Evolutionary conservation across 2,888 invertebrate species (phyloP).

Genomic region (Amiota minor): DNA sequence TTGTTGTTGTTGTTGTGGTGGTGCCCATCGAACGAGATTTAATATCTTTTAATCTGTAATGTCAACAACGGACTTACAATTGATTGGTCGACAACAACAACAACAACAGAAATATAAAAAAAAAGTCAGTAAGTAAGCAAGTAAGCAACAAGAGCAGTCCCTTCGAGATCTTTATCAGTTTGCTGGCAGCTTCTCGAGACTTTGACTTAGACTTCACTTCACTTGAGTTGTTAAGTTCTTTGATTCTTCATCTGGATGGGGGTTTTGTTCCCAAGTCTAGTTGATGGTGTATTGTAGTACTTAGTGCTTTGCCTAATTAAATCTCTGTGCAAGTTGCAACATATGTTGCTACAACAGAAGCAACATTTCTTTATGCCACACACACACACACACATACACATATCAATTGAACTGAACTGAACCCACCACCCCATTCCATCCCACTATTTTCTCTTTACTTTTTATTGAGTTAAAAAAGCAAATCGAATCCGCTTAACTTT

Average conservation of each 20-base stretch:
- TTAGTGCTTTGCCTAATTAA: constrained; percentile 4
- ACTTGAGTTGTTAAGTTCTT: no score
- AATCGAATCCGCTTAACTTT: constrained; percentile 4
- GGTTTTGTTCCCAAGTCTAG: neutral
- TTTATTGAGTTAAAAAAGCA: constrained; percentile 4
- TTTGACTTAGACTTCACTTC: constrained; percentile 1
- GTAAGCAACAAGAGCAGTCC: constrained; percentile 40
- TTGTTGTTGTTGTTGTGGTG: constrained; percentile 37
- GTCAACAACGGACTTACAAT: constrained; percentile 69
- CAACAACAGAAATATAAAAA: constrained; percentile 29
- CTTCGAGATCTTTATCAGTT: constrained; percentile 60
- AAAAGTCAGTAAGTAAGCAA: constrained; percentile 18
- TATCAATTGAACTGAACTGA: neutral
- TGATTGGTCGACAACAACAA: constrained; percentile 61
- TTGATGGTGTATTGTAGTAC: neutral
- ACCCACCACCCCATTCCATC: neutral
- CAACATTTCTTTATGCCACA: neutral
- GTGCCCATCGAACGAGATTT: constrained; percentile 41
- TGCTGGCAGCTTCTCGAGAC: constrained; percentile 31
- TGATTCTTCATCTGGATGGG: no score
- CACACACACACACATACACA: neutral
- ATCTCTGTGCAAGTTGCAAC: constrained; percentile 1
- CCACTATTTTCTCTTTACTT: neutral
- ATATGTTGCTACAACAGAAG: neutral
- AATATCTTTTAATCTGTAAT: constrained; percentile 69